These are phyloP conservation scores for Margarornis squamiger DNA, from an alignment of 2,797 vertebrate species.

Conservation along the genomic window DNA sequence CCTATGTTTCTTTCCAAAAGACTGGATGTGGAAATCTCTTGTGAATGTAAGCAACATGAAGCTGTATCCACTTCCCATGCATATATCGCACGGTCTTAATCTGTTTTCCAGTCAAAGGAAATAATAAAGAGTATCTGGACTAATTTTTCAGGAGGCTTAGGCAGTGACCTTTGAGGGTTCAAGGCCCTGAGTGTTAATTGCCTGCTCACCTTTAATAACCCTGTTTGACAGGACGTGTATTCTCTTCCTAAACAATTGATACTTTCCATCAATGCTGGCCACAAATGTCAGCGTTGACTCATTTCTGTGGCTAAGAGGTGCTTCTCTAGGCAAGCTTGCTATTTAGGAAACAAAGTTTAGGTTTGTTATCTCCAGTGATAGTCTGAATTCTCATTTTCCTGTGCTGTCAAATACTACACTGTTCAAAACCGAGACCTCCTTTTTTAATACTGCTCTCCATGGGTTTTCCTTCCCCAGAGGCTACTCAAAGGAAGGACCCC, in stretches of 20 bases:
- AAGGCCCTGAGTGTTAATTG: background rate
- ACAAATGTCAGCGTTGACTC: background rate
- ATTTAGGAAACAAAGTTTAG: background rate
- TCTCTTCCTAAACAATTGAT: background rate
- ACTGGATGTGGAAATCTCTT: background rate
- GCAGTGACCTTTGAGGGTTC: background rate
- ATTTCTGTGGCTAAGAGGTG: background rate
- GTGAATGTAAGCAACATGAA: background rate
- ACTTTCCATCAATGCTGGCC: background rate
- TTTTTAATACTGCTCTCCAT: background rate
- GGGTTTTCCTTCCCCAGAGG: background rate
- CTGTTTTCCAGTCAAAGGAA: background rate
- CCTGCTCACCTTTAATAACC: background rate
- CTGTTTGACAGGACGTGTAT: background rate
- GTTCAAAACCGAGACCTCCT: background rate
- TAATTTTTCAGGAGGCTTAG: background rate
- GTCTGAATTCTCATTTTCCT: background rate
- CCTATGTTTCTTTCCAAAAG: background rate
- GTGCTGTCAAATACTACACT: background rate
- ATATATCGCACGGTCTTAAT: accelerated
- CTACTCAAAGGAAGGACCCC: background rate
- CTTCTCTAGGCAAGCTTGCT: background rate
- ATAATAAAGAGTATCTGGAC: background rate
- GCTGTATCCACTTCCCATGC: background rate
- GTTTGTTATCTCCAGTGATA: background rate